Conservation (phyloP, 2,888 invertebrate genomes). For the Melanchra persicariae region DNA sequence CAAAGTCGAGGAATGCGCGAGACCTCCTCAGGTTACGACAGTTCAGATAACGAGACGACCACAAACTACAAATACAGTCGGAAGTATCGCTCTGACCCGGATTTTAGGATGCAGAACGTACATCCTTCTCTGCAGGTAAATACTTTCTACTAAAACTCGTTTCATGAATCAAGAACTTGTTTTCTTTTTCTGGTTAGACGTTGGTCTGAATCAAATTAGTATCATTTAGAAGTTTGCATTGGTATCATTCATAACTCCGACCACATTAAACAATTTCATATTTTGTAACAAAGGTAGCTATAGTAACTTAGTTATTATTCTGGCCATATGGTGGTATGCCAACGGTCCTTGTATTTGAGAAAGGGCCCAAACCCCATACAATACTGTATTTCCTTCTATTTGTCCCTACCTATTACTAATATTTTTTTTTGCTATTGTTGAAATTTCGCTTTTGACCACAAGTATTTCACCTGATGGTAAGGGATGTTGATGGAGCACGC, state of each 20-base stretch:
- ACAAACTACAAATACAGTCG: conserved; percentile 92
- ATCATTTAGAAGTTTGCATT: conserved; percentile 2
- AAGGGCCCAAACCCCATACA: neutral
- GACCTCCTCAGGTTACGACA: conserved; percentile 98
- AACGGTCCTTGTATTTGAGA: neutral
- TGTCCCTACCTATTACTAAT: no score
- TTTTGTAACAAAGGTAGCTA: neutral
- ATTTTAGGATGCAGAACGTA: conserved; percentile 93
- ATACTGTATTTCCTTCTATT: no score
- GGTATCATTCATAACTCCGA: neutral
- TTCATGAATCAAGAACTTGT: conserved; percentile 22
- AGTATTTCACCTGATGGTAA: no score
- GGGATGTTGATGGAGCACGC: no score
- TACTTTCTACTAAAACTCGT: conserved; percentile 54
- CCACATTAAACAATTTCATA: neutral
- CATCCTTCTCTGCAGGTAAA: conserved; percentile 90
- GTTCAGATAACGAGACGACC: conserved; percentile 95
- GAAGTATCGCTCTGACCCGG: conserved; percentile 96
- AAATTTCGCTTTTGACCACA: no score
- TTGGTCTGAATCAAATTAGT: neutral
- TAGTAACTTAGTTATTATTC: no score
- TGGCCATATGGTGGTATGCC: no score
- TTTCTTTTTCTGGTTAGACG: neutral
- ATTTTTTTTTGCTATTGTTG: no score
- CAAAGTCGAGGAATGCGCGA: conserved; percentile 93